These are phyloP conservation scores for Lomographa bimaculata DNA, from an alignment of 2,888 invertebrate species.

Conservation along the genomic window DNA sequence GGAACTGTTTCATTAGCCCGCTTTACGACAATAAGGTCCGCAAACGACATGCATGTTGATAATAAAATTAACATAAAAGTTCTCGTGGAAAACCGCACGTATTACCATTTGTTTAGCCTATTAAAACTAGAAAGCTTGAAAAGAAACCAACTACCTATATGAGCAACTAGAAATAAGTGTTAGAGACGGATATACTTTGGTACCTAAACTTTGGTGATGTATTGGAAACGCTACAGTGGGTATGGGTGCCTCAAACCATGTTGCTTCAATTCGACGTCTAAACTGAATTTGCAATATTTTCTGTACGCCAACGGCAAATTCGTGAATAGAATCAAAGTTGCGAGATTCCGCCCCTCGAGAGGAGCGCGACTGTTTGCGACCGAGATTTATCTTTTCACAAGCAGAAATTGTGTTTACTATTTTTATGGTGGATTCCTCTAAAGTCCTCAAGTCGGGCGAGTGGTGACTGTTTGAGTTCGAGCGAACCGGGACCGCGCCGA, in stretches of 20 bases:
- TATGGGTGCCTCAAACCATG: conserved; percentile 20
- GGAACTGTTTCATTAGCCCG: conserved; percentile 20
- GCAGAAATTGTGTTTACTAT: conserved; percentile 69
- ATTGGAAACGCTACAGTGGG: too few relatives aligned
- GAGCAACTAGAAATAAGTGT: too few relatives aligned
- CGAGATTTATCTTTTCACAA: conserved; percentile 65
- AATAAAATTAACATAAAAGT: conserved; percentile 26
- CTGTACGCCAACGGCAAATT: conserved; percentile 54
- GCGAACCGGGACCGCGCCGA: conserved; percentile 28
- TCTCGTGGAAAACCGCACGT: conserved; percentile 22
- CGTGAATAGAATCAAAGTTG: conserved; percentile 71
- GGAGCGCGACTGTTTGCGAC: conserved; percentile 46
- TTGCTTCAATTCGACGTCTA: conserved; percentile 35
- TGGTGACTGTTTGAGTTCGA: conserved; percentile 46
- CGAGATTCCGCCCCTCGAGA: conserved; percentile 56
- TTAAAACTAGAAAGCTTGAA: conserved; percentile 13
- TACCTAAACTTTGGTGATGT: too few relatives aligned
- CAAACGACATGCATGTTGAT: conserved; percentile 20
- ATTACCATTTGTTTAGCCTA: conserved; percentile 16
- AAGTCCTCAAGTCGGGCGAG: conserved; percentile 44
- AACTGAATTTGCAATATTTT: conserved; percentile 67
- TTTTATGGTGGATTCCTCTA: conserved; percentile 59
- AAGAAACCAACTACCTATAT: too few relatives aligned
- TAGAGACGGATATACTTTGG: too few relatives aligned
- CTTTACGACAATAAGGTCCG: conserved; percentile 21